Percentiles rank a stretch among this genome's conserved stretches.
Conservation (phyloP, 2,113 vertebrate species). For the Dicrurus megarhynchus region DNA sequence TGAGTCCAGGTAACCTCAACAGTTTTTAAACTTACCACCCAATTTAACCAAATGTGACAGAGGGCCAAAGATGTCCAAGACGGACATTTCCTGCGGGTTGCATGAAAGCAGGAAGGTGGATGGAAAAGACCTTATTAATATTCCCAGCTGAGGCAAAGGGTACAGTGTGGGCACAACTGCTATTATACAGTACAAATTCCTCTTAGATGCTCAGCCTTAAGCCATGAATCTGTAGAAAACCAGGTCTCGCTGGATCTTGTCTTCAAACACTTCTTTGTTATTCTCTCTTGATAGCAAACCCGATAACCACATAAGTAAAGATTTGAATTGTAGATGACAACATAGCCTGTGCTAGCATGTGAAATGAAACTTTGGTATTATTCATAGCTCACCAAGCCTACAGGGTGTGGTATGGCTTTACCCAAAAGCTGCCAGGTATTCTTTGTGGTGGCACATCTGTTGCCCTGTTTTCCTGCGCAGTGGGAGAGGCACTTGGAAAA, state of each 20-base stretch:
- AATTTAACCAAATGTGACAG: neutral
- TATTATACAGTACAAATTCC: neutral
- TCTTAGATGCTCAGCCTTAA: neutral
- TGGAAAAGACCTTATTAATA: neutral
- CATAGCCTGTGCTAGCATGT: constrained; percentile 11
- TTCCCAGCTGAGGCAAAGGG: neutral
- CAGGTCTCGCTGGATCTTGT: neutral
- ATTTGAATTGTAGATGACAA: constrained; percentile 38
- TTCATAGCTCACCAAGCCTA: neutral
- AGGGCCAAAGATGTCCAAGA: neutral
- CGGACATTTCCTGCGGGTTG: neutral
- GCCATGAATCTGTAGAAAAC: neutral
- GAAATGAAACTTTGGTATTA: neutral
- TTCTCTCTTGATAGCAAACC: neutral
- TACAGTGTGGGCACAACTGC: neutral
- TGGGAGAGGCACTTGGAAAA: neutral
- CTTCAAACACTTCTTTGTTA: constrained; percentile 14
- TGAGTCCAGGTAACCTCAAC: neutral
- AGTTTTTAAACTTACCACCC: neutral
- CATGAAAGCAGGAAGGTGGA: neutral
- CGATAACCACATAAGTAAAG: constrained; percentile 19
- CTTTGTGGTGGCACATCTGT: neutral
- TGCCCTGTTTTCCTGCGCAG: neutral
- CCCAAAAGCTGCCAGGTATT: neutral
- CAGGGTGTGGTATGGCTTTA: neutral